These are phyloP conservation scores for Chiroxiphia lanceolata DNA, from an alignment of 2,797 vertebrate genomes.

Conservation along the genomic window DNA sequence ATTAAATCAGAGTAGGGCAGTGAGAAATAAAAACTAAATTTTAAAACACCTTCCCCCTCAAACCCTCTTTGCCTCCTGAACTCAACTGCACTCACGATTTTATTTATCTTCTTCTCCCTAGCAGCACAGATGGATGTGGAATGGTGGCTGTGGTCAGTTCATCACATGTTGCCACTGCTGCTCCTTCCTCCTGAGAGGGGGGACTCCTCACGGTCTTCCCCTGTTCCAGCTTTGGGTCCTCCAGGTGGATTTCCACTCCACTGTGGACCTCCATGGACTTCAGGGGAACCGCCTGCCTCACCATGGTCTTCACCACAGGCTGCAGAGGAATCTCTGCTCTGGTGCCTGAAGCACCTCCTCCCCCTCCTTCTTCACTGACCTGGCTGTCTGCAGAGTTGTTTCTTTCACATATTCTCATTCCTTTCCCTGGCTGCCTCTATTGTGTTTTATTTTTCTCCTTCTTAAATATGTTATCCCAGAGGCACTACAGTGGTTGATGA, in stretches of 20 bases:
- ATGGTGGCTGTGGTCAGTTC: not conserved
- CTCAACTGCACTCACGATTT: not conserved
- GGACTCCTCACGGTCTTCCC: not conserved
- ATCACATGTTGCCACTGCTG: not conserved
- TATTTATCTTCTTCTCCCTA: not conserved
- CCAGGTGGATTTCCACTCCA: not conserved
- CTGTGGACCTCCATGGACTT: too few species aligned
- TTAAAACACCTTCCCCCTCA: not conserved
- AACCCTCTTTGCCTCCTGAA: not conserved
- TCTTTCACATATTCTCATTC: not conserved
- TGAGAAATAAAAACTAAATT: not conserved
- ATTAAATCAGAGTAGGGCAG: not conserved
- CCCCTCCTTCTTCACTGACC: not conserved
- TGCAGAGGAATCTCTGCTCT: not conserved
- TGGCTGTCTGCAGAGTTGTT: not conserved
- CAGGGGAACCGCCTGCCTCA: not conserved
- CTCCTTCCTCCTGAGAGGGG: not conserved
- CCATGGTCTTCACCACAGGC: fast-evolving
- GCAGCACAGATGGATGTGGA: not conserved
- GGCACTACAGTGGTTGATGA: not conserved
- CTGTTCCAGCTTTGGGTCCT: not conserved
- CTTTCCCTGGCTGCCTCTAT: not conserved
- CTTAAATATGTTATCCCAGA: not conserved
- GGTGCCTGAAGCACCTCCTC: not conserved
- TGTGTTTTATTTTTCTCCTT: not conserved